Conservation (phyloP, 2,888 invertebrate genomes). For the Tolmerus cingulatus region DNA sequence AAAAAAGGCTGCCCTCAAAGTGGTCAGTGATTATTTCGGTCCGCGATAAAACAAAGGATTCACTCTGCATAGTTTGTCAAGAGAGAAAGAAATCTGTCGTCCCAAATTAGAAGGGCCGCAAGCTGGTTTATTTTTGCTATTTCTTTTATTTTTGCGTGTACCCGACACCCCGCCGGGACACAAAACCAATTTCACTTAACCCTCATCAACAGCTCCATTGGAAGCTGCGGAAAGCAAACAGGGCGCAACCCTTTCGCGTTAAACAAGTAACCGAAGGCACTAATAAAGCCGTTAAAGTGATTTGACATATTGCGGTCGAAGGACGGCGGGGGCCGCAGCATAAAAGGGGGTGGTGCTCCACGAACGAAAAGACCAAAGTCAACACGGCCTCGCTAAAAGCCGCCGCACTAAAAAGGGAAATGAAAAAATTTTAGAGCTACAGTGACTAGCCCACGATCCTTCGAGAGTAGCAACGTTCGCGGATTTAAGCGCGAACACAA, state of each 20-base stretch:
- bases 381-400: background rate
- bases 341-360: background rate
- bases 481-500: slow-evolving; percentile 46
- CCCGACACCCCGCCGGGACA: background rate
- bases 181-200: slow-evolving; percentile 40
- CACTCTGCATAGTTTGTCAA: background rate
- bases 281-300: slow-evolving; percentile 39
- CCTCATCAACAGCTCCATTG: slow-evolving; percentile 30
- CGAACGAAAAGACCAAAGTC: slow-evolving; percentile 3
- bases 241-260: slow-evolving; percentile 26
- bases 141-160: background rate
- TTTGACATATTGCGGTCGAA: slow-evolving; percentile 34
- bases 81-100: background rate
- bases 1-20: background rate
- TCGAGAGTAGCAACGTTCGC: slow-evolving; percentile 33
- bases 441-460: slow-evolving; percentile 34
- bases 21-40: background rate
- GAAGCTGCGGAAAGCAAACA: slow-evolving; percentile 31
- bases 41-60: background rate
- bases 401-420: background rate
- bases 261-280: slow-evolving; percentile 33
- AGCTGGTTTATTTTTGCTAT: background rate
- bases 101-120: background rate
- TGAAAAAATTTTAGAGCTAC: background rate
- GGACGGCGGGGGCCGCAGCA: background rate